Evolutionary conservation across 1,140 invertebrate genomes (phyloP), one percentile per base, ranked within the genome.

Genomic region (Drosophila auraria): DNA sequence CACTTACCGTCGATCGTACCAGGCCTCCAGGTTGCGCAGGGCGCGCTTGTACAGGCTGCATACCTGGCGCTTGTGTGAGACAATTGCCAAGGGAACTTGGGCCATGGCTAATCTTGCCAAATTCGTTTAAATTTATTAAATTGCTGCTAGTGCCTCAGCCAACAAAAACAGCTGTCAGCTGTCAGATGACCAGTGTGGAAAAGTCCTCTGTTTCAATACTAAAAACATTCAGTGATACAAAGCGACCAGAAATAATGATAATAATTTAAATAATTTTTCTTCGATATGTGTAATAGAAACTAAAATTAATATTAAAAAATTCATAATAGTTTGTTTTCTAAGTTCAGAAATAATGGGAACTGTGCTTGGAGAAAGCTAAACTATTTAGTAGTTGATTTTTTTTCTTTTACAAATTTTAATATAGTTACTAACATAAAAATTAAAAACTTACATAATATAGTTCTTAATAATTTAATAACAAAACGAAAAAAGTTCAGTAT

Each of bases 11-110:
- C 93, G 74, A 79, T 94, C 86, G 65, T 94, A 93, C 93, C 93
- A 96, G 64, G 94, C 83, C 91, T 96, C 94, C 11, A 95, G 62
- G 82, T 94, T 94, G 59, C 95, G 93, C 15, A 96, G 78, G 53
- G 94, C 94, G 62, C 93, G 93, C 93, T 97, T 98, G 87, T 97
- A 97, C 14, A 97, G 93, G 71, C 94, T 95, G 86, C 95, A 96
- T 8, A 97, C 97, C 94, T 94, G 96, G 92, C 94, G 94, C 49
- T 95, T 94, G 93, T 97, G 97, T 25, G 94, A 93, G 44, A 60
- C 71, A 65, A 92, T 73, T 56, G 91, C 91, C 56, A 76, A 83
- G 61, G 91, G 91, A 58, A 92, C 82, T 80, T 86, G 82, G 38
- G 86, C 86, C 86, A 89, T 89, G 30, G 66, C 82, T 82, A 71